Evolutionary conservation across 2,113 vertebrate species (phyloP).

Genomic region (Chamaea fasciata): DNA sequence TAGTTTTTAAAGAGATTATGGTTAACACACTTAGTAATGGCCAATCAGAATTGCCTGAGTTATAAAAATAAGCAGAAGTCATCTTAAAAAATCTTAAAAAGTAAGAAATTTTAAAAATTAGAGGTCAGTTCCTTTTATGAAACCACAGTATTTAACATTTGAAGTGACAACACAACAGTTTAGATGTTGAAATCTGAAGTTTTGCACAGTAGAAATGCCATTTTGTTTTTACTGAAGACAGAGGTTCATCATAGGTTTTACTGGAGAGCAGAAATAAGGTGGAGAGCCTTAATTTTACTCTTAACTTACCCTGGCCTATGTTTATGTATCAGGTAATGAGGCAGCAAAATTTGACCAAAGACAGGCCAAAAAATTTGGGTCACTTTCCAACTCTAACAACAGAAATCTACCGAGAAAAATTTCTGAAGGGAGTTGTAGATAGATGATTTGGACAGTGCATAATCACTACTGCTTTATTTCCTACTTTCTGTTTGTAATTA

Average conservation of each 20-base stretch:
- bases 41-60: background rate
- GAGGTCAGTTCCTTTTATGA: background rate
- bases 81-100: background rate
- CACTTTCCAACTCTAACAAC: slow-evolving; percentile 1
- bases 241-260: background rate
- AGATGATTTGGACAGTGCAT: slow-evolving; percentile 16
- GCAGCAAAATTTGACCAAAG: background rate
- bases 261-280: background rate
- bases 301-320: background rate
- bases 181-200: background rate
- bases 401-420: slow-evolving; percentile 21
- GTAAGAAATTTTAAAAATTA: background rate
- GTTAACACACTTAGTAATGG: background rate
- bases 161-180: background rate
- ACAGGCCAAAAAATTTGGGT: background rate
- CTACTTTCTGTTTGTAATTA: slow-evolving; percentile 69
- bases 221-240: background rate
- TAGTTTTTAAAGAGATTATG: background rate
- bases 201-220: background rate
- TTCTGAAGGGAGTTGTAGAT: slow-evolving; percentile 23
- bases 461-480: slow-evolving; percentile 54
- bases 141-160: background rate
- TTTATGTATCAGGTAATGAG: background rate
- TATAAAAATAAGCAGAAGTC: background rate
- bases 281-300: background rate